Conservation (phyloP, 2,113 vertebrate genomes). For the Jaculus jaculus region DNA sequence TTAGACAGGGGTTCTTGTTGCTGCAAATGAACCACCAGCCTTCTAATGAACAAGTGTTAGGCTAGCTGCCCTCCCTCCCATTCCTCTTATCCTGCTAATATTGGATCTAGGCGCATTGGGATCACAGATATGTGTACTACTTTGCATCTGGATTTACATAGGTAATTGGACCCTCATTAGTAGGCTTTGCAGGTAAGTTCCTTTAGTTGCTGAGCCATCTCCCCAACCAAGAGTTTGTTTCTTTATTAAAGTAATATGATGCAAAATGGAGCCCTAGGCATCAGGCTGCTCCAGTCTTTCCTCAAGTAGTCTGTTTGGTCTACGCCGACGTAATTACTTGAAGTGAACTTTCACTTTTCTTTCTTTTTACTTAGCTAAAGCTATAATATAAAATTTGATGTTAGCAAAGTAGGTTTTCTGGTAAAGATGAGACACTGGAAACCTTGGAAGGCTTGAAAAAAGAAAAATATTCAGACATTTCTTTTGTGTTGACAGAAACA, state of each 20-base stretch:
- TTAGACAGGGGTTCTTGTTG: too few relatives aligned
- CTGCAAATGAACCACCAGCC: too few relatives aligned
- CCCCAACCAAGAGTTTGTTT: neutral
- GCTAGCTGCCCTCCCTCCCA: too few relatives aligned
- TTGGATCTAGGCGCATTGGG: too few relatives aligned
- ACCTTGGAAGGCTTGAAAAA: slow-evolving; percentile 40
- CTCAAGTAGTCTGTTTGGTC: slow-evolving; percentile 41
- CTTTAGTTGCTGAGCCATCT: too few relatives aligned
- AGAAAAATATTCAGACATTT: neutral
- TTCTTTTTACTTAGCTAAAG: slow-evolving; percentile 70
- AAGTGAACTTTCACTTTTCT: slow-evolving; percentile 66
- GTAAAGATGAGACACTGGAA: slow-evolving; percentile 56
- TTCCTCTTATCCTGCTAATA: too few relatives aligned
- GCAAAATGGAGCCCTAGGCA: slow-evolving; percentile 22
- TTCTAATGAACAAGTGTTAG: too few relatives aligned
- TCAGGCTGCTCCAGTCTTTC: slow-evolving; percentile 42
- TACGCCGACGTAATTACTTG: slow-evolving; percentile 42
- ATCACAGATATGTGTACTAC: too few relatives aligned
- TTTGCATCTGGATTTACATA: too few relatives aligned
- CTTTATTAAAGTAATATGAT: slow-evolving; percentile 58
- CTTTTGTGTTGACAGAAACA: slow-evolving; percentile 55
- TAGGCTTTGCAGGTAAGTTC: too few relatives aligned
- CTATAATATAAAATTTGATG: slow-evolving; percentile 60
- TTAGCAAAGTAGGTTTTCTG: slow-evolving; percentile 51
- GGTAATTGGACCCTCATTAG: too few relatives aligned